A percentile compares a stretch with the other conserved stretches of the same genome.
phyloP scores from a whole-genome alignment of 2,797 vertebrate genomes.

The Periparus ater region DNA sequence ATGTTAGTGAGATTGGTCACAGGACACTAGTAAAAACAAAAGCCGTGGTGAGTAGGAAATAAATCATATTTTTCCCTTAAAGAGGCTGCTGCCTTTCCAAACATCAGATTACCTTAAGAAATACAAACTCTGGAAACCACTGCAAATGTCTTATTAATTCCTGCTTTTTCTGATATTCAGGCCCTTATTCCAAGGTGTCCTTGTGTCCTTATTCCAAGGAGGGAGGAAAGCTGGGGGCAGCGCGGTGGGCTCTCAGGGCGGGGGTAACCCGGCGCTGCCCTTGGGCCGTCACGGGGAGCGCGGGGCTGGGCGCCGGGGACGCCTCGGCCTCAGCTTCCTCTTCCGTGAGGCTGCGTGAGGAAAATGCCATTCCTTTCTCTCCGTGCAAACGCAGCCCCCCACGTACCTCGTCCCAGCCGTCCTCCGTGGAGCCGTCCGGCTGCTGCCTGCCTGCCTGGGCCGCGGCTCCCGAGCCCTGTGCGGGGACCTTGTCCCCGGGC shows the following conservation, averaged over 20 bases:
- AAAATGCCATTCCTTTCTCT: background rate
- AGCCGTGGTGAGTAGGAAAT: background rate
- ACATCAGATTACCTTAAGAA: background rate
- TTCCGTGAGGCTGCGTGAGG: background rate
- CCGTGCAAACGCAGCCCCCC: background rate
- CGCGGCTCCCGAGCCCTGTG: background rate
- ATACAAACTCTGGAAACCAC: background rate
- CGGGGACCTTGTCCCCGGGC: background rate
- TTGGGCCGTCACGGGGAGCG: background rate
- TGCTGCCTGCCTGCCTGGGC: background rate
- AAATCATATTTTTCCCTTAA: background rate
- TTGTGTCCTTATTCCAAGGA: too few relatives aligned
- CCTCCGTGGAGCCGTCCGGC: background rate
- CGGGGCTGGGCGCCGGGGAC: background rate
- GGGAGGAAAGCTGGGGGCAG: background rate
- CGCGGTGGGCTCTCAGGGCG: rapidly evolving
- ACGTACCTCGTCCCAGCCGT: background rate
- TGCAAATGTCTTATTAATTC: background rate
- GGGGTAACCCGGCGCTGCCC: background rate
- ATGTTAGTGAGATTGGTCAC: rapidly evolving
- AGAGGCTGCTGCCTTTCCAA: background rate
- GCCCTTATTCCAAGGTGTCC: background rate
- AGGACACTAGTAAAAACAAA: background rate
- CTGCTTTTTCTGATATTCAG: background rate
- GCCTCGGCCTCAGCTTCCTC: background rate